phyloP scores from a whole-genome alignment of 2,797 vertebrate genomes.

The Mionectes olivaceus region DNA sequence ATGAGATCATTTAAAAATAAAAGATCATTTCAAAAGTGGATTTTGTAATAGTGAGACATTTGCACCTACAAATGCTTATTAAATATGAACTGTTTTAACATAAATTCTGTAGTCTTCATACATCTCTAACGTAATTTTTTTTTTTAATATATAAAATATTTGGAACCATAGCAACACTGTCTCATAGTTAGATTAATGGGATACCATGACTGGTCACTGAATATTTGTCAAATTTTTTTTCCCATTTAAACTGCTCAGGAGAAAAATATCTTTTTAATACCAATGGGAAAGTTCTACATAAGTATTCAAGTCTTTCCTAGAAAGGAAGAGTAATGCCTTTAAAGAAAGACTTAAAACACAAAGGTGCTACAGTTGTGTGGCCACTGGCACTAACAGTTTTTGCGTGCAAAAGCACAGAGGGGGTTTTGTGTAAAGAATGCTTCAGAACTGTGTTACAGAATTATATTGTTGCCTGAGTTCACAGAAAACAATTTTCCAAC shows the following conservation, averaged over 20 bases:
- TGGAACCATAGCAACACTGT: neutral
- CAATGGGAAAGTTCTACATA: neutral
- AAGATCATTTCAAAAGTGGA: conserved; percentile 59
- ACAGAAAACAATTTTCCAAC: neutral
- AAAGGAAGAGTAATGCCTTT: neutral
- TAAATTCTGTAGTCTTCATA: neutral
- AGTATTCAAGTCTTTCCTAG: neutral
- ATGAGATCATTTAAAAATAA: conserved; percentile 53
- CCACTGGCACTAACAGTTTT: neutral
- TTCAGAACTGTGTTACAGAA: neutral
- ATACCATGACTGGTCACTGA: neutral
- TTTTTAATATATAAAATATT: neutral
- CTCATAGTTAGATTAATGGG: neutral
- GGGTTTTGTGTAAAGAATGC: neutral
- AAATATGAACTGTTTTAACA: neutral
- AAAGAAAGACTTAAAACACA: neutral
- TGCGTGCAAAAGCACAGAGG: neutral
- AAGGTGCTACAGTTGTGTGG: neutral
- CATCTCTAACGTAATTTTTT: neutral
- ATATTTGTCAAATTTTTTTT: neutral
- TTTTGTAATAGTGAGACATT: neutral
- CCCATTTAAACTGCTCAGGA: neutral
- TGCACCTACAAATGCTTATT: neutral
- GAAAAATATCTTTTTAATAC: neutral
- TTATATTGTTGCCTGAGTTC: neutral